Percentiles rank a stretch among this genome's conserved stretches.
Conservation (phyloP, 2,113 vertebrate genomes). For the Nothocercus julius region DNA sequence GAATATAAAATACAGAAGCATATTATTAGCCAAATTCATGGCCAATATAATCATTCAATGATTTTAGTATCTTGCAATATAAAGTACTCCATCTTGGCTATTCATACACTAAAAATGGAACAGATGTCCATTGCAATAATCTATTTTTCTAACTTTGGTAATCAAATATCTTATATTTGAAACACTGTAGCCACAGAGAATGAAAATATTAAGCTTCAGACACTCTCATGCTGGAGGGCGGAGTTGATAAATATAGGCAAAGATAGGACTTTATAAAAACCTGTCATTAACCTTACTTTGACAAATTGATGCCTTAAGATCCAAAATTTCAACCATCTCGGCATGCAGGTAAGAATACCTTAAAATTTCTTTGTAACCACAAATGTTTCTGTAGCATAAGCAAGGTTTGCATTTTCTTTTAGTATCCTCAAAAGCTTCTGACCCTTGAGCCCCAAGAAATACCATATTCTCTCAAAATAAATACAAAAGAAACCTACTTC, state of each 20-base stretch:
- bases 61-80: background rate
- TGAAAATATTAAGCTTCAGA: background rate
- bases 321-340: background rate
- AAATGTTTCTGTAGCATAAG: background rate
- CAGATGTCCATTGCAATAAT: background rate
- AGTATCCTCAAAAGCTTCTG: background rate
- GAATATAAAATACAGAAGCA: background rate
- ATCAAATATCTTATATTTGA: background rate
- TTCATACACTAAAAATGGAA: background rate
- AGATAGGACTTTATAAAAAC: background rate
- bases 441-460: background rate
- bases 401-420: background rate
- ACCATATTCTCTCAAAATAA: background rate
- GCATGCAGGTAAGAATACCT: background rate
- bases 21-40: background rate
- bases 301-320: background rate
- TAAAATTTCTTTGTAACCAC: background rate
- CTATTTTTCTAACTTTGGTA: background rate
- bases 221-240: fast-evolving
- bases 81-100: too few species aligned
- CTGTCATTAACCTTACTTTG: background rate
- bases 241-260: background rate
- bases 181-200: background rate
- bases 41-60: background rate
- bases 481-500: background rate